Conservation (phyloP, 2,888 invertebrate species). For the Embidobia sp. region DNA sequence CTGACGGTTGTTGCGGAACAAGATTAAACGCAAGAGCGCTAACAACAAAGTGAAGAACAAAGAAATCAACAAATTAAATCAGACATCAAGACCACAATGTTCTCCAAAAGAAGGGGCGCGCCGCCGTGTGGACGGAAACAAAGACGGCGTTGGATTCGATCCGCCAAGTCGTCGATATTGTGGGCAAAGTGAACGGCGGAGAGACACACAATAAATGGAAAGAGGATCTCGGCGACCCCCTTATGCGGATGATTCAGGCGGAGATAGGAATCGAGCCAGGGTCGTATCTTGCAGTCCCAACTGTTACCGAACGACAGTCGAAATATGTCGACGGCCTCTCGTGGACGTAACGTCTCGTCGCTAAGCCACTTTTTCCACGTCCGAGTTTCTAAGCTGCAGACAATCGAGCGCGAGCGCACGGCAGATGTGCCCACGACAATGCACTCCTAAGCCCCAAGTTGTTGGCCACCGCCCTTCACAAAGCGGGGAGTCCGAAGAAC, state of each 20-base stretch:
- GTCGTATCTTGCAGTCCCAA: conserved; percentile 37
- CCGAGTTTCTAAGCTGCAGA: conserved; percentile 78
- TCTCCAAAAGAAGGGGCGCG: too few relatives aligned
- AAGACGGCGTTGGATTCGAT: too few relatives aligned
- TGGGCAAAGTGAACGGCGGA: not conserved
- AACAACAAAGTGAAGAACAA: too few relatives aligned
- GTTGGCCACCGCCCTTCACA: conserved; percentile 71
- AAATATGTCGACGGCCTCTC: conserved; percentile 42
- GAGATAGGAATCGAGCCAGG: conserved; percentile 46
- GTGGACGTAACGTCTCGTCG: conserved; percentile 34
- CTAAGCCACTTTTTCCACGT: conserved; percentile 77
- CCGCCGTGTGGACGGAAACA: too few relatives aligned
- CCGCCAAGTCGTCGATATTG: not conserved
- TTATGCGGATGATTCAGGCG: conserved; percentile 34
- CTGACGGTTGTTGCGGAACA: too few relatives aligned
- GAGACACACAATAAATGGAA: conserved; percentile 21
- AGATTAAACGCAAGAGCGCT: too few relatives aligned
- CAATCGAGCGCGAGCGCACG: conserved; percentile 78
- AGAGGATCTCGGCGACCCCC: conserved; percentile 7
- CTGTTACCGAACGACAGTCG: conserved; percentile 34
- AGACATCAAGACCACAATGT: too few relatives aligned
- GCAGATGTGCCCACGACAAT: conserved; percentile 81
- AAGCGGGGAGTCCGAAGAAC: conserved; percentile 76
- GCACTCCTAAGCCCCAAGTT: conserved; percentile 69
- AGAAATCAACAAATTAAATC: too few relatives aligned